Conservation (phyloP, 2,888 invertebrate genomes). For the Laothoe populi region DNA sequence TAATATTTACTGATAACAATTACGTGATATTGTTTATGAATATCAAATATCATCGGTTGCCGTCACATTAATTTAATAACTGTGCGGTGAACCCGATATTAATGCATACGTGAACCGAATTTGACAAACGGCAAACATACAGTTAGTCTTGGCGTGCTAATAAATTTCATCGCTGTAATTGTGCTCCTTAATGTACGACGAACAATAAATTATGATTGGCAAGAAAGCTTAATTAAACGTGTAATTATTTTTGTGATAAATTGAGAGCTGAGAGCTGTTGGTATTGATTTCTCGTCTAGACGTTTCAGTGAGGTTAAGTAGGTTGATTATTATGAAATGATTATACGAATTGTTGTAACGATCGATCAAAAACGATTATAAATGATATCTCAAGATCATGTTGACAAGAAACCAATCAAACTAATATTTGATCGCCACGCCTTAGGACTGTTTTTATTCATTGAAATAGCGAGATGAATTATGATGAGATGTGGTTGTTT, state of each 20-base stretch:
- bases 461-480: no score
- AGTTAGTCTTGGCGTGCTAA: slow-evolving; percentile 64
- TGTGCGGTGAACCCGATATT: slow-evolving; percentile 47
- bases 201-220: slow-evolving; percentile 29
- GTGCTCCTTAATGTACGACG: slow-evolving; percentile 27
- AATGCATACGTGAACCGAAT: slow-evolving; percentile 58
- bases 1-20: not conserved
- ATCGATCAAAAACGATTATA: no score
- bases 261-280: slow-evolving; percentile 9
- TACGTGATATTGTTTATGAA: slow-evolving; percentile 1
- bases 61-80: slow-evolving; percentile 25
- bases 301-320: not conserved
- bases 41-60: slow-evolving; percentile 5
- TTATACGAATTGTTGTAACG: no score
- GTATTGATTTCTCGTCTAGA: slow-evolving; percentile 9
- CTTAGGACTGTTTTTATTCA: no score
- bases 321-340: not conserved
- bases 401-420: no score
- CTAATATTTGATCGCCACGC: no score
- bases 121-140: slow-evolving; percentile 67
- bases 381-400: no score
- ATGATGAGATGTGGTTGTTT: no score
- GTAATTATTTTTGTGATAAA: slow-evolving; percentile 25
- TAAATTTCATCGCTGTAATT: slow-evolving; percentile 60
- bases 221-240: slow-evolving; percentile 24